Evolutionary conservation across 2,113 vertebrate species (phyloP).

Genomic region (Oncorhynchus clarkii): DNA sequence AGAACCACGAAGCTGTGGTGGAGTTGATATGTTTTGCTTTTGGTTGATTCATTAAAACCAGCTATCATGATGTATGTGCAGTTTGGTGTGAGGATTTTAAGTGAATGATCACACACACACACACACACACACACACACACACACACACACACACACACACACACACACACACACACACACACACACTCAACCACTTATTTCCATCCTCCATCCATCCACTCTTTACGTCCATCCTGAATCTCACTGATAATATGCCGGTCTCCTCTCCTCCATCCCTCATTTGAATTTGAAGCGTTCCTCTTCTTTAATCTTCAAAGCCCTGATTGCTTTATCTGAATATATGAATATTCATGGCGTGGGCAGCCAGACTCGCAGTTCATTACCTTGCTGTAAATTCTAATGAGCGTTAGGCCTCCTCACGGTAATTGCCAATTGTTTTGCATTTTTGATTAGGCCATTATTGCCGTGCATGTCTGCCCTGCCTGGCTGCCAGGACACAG

Average conservation of each 20-base stretch:
- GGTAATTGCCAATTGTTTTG: conserved; percentile 99
- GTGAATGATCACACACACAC: conserved; percentile 24
- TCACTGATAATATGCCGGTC: conserved; percentile 98
- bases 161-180: conserved; percentile 15
- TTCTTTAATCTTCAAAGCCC: conserved; percentile 99
- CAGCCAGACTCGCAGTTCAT: conserved; percentile 99
- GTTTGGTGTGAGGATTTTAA: neutral
- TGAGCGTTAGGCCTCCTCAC: conserved; percentile 95
- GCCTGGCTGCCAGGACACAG: conserved; percentile 84
- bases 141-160: conserved; percentile 27
- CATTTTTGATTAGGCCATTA: conserved; percentile 99
- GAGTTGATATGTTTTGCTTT: neutral
- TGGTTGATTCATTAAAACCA: conserved; percentile 1
- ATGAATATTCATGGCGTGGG: conserved; percentile 99
- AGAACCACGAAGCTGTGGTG: conserved; percentile 27
- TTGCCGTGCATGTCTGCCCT: conserved; percentile 85
- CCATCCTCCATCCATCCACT: conserved; percentile 38
- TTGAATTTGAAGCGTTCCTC: conserved; percentile 99
- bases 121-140: conserved; percentile 31
- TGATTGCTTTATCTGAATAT: conserved; percentile 86
- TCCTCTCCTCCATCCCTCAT: conserved; percentile 75
- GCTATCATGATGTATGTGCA: neutral
- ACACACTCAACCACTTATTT: too few relatives aligned
- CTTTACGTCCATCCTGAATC: conserved; percentile 95
- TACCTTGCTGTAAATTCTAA: conserved; percentile 99